Percentiles rank a stretch among this genome's conserved stretches.
Evolutionary conservation across 1,140 invertebrate genomes (phyloP).

Genomic region (Ceratosolen solmsi): DNA sequence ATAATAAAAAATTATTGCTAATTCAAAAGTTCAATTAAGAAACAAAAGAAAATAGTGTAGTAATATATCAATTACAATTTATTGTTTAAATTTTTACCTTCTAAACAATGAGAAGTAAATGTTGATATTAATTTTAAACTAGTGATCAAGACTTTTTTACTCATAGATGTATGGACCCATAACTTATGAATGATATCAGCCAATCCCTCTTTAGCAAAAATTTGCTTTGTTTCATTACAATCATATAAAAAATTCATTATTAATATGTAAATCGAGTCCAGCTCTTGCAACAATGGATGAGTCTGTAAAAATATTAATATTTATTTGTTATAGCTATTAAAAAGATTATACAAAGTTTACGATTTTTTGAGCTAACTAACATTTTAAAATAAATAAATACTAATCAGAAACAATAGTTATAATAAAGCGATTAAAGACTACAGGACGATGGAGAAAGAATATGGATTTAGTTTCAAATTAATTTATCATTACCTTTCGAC

Average conservation of each 20-base stretch:
- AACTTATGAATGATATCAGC: constrained; percentile 75
- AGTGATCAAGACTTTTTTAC: constrained; percentile 65
- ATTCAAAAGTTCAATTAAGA: too few species aligned
- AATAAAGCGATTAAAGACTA: too few species aligned
- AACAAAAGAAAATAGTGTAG: too few species aligned
- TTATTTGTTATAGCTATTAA: too few species aligned
- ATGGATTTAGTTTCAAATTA: constrained; percentile 31
- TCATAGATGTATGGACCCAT: constrained; percentile 74
- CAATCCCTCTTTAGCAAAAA: constrained; percentile 67
- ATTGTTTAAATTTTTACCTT: too few species aligned
- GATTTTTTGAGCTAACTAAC: too few species aligned
- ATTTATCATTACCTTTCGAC: constrained; percentile 61
- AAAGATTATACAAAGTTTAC: too few species aligned
- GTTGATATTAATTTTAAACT: constrained; percentile 74
- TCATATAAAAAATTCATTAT: constrained; percentile 74
- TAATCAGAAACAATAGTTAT: too few species aligned
- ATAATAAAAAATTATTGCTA: too few species aligned
- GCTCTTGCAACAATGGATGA: constrained; percentile 71
- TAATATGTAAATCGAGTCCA: constrained; percentile 70
- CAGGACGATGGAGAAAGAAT: too few species aligned
- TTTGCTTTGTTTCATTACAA: constrained; percentile 65
- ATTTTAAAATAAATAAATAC: too few species aligned
- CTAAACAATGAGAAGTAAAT: constrained; percentile 72
- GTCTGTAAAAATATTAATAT: constrained; percentile 56
- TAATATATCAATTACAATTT: too few species aligned